These are phyloP conservation scores for Shargacucullia verbasci DNA, from an alignment of 2,888 invertebrate species.

Conservation along the genomic window DNA sequence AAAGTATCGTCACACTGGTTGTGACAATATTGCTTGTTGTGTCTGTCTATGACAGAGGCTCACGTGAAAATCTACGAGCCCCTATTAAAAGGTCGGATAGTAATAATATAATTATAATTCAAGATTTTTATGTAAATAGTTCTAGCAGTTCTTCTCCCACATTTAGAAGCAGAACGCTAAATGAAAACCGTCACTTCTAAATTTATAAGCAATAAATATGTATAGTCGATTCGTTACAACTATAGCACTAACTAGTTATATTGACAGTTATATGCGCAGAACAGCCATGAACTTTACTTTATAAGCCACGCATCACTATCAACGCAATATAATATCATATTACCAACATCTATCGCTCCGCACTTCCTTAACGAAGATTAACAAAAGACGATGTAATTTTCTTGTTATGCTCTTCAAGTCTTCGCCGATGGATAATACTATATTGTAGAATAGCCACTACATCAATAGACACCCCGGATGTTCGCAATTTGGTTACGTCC, in stretches of 20 bases:
- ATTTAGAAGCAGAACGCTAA: too few relatives aligned
- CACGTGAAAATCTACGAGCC: too few relatives aligned
- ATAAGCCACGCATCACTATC: slow-evolving; percentile 26
- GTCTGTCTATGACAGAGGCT: too few relatives aligned
- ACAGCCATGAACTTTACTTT: slow-evolving; percentile 11
- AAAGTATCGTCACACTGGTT: too few relatives aligned
- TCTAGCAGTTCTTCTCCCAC: too few relatives aligned
- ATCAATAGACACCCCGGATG: slow-evolving; percentile 87
- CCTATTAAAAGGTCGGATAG: too few relatives aligned
- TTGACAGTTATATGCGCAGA: slow-evolving; percentile 14
- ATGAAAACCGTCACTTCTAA: slow-evolving; percentile 8
- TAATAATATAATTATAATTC: too few relatives aligned
- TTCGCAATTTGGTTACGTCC: slow-evolving; percentile 86
- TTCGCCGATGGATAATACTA: slow-evolving; percentile 67
- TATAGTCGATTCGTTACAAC: neutral
- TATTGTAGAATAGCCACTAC: slow-evolving; percentile 71
- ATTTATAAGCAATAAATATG: too few relatives aligned
- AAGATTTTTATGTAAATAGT: too few relatives aligned
- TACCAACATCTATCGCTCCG: slow-evolving; percentile 60
- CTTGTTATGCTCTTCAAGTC: slow-evolving; percentile 73
- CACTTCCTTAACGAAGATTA: slow-evolving; percentile 63
- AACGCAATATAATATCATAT: slow-evolving; percentile 65
- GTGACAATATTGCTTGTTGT: too few relatives aligned
- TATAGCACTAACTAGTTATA: slow-evolving; percentile 7
- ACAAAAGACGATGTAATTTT: slow-evolving; percentile 75